Base-by-base conservation (phyloP, 1,140 invertebrate genomes). In the Eubasilissa regina region DNA sequence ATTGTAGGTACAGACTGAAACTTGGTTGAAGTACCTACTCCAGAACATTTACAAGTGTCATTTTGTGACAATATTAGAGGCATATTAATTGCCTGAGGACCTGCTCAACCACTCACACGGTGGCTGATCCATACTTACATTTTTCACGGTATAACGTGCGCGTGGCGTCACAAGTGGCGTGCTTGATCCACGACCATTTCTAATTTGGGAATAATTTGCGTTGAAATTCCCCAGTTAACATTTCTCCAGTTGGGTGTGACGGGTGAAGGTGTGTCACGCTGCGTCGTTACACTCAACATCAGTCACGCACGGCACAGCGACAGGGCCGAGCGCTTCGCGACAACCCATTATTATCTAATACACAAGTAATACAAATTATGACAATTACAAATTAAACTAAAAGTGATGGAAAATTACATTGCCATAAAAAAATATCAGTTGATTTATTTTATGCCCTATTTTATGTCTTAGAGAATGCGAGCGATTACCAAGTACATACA, bases 171-270 rank as follows among this genome's bases (percentile, higher is more conserved):
- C 21, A 21, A 35, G 6, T 68, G 19, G 66, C 66, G 66, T 53
- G 66, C 15, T 25, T 51, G 13, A 70, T 70, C 48, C 66, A 70
- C 66, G 47, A 35, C 45, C 66, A 62, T 62, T 62, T 35, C 58
- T 62, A 70, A 70, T 70, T 51, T 51, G 47, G 12, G 44, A 35
- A 19, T 11, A 53, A 70, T 70, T 70, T 70, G 47, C 47, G 44
- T 25, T 25, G 9, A 51, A 70, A 35, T 66, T 13, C 66, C 25
- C 9, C 44, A 25, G 47, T 48, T 21, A 48, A 21, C 58, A 19
- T n/a, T 51, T 70, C 15, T 17, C 17, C 13, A 13, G 66, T 70
- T 70, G 66, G 66, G 45, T 48, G 45, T 70, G 66, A 70, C 66
- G 66, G 60, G 35, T n/a, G 60, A 43, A 70, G 66, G 66, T 51